Conservation (phyloP, 2,888 invertebrate species). For the Rhagium mordax region DNA sequence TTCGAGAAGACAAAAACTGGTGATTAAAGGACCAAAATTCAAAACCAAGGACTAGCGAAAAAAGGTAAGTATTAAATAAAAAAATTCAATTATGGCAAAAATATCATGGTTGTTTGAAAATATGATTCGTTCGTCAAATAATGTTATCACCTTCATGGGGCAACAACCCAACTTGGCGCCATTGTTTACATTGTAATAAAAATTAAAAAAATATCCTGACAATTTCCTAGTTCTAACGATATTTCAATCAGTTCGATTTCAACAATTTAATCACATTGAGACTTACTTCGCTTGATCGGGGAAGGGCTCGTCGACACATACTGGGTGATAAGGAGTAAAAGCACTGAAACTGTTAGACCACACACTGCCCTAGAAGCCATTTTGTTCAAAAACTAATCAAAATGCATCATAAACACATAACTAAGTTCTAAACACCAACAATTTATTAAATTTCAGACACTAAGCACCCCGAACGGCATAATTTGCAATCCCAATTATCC, state of each 20-base stretch:
- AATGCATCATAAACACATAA: conserved; percentile 30
- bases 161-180: conserved; percentile 31
- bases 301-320: conserved; percentile 50
- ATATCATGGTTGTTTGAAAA: too few relatives aligned
- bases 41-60: too few relatives aligned
- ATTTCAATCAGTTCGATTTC: neutral
- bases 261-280: neutral
- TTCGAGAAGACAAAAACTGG: too few relatives aligned
- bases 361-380: conserved; percentile 40
- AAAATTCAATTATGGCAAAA: too few relatives aligned
- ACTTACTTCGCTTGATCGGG: conserved; percentile 54
- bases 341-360: conserved; percentile 35
- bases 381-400: conserved; percentile 34
- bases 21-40: too few relatives aligned
- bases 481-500: neutral
- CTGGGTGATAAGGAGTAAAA: conserved; percentile 41
- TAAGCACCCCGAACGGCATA: neutral
- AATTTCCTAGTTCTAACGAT: neutral
- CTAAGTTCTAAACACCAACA: conserved; percentile 3
- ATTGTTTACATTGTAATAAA: conserved; percentile 7
- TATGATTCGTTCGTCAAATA: conserved; percentile 9
- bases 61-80: too few relatives aligned
- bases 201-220: neutral
- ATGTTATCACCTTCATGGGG: conserved; percentile 18
- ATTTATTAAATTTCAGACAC: neutral